phyloP scores from a whole-genome alignment of 2,888 invertebrate species.

The Noctua janthina region DNA sequence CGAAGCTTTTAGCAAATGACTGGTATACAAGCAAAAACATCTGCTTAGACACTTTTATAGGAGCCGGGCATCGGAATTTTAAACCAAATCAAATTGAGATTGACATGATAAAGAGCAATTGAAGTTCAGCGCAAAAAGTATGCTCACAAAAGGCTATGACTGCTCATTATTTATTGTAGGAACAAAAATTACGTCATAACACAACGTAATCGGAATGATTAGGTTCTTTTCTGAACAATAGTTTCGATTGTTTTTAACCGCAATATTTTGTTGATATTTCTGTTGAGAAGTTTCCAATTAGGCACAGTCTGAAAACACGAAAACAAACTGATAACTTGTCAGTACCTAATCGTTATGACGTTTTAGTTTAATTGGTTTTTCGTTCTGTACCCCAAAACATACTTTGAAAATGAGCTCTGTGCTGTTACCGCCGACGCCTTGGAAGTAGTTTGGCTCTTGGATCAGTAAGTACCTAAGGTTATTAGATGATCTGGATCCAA shows the following conservation, averaged over 20 bases:
- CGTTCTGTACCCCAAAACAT: neutral
- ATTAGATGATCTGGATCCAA: neutral
- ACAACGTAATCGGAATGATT: conserved; percentile 32
- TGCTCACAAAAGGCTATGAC: conserved; percentile 31
- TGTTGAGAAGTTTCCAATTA: conserved; percentile 14
- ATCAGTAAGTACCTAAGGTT: neutral
- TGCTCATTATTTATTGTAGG: conserved; percentile 29
- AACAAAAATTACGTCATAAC: conserved; percentile 45
- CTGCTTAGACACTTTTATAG: neutral
- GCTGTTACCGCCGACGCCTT: neutral
- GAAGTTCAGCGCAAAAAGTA: conserved; percentile 43
- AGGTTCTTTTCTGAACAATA: conserved; percentile 39
- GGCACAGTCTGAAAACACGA: neutral
- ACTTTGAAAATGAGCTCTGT: neutral
- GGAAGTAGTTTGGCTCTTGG: neutral
- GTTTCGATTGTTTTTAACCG: conserved; percentile 23
- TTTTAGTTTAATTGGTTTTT: neutral
- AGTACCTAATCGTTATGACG: neutral
- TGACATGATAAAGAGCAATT: conserved; percentile 32
- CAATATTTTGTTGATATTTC: conserved; percentile 15
- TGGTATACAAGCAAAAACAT: neutral
- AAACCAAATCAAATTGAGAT: conserved; percentile 38
- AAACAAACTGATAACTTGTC: conserved; percentile 4
- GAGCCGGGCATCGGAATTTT: neutral
- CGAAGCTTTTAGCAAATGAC: neutral